phyloP scores from a whole-genome alignment of 2,888 invertebrate species.

The Athetis lepigone region DNA sequence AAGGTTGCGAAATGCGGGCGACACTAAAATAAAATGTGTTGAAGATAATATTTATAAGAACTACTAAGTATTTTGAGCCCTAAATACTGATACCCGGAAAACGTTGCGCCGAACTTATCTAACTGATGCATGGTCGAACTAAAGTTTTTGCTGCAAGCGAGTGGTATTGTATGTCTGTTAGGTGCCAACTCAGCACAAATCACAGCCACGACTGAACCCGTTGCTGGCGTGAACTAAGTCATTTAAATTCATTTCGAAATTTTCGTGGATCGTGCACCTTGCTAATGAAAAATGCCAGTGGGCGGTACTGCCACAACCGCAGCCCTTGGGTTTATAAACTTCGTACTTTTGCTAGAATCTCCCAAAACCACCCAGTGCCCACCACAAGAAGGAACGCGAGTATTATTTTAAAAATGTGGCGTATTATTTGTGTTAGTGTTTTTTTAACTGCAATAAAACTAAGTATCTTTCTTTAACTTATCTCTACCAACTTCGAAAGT shows the following conservation, averaged over 20 bases:
- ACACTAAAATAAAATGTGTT: too few relatives aligned
- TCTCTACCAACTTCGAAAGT: background rate
- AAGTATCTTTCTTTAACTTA: background rate
- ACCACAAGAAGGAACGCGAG: constrained; percentile 62
- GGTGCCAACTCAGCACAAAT: background rate
- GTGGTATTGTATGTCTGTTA: too few relatives aligned
- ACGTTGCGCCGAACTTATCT: too few relatives aligned
- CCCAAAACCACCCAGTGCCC: constrained; percentile 69
- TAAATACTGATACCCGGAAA: too few relatives aligned
- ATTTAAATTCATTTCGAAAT: constrained; percentile 75
- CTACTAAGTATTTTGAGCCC: too few relatives aligned
- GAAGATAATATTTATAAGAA: too few relatives aligned
- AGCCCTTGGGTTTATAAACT: constrained; percentile 79
- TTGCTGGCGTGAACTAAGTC: constrained; percentile 51
- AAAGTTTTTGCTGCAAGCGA: too few relatives aligned
- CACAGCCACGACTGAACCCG: constrained; percentile 33
- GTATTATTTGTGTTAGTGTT: constrained; percentile 79
- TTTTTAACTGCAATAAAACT: background rate
- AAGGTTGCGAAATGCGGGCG: too few relatives aligned
- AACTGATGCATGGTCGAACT: too few relatives aligned
- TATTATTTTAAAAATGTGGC: constrained; percentile 75
- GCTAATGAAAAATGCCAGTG: constrained; percentile 80
- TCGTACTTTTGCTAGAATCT: constrained; percentile 63
- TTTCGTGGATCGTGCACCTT: constrained; percentile 79
- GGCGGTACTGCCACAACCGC: constrained; percentile 76